Base-by-base conservation (phyloP, 2,888 invertebrate species). In the Luperina testacea region DNA sequence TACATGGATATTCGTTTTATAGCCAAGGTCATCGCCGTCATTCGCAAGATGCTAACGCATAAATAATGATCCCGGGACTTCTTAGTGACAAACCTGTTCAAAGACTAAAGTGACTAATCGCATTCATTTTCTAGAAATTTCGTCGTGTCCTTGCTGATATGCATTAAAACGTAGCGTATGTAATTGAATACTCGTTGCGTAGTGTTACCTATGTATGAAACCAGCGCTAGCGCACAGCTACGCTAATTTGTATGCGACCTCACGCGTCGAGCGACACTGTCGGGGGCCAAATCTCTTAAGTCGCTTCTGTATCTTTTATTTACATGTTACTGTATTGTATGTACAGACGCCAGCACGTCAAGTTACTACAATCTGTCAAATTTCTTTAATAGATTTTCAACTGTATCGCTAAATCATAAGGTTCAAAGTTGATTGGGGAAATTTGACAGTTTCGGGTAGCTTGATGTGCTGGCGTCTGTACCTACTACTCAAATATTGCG, bases 201-300 rank as follows among this genome's bases (percentile, higher is more conserved):
- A 83, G 79, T 74, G 65, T 75, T 72, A 32, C 32, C 32, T 32
- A 71, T 79, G 78, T 81, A 78, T 79, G 81, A 84, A 88, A 84
- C 78, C 64, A 75, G 82, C 89, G 91, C 86, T 84, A 88, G 88
- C 90, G 90, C 91, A 89, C 69, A 78, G 80, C 82, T 85, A 80
- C 79, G 84, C 84, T 94, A 92, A 93, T 94, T 92, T 91, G 93
- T 94, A 95, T 95, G 95, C 95, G 92, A 88, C 92, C 92, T 94
- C 94, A 95, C 93, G 93, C 88, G 82, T 78, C 78, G 78, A 79
- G 81, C 90, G 86, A 86, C 89, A 82, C 86, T 75, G 81, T 38
- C 78, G 74, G 86, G 87, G 90, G 87, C 90, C 87, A 89, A 89
- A 88, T 91, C 90, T 89, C 84, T 69, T 73, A 74, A 42, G 80